Conservation (phyloP, 2,888 invertebrate species). For the Pyrrhosoma nymphula region DNA sequence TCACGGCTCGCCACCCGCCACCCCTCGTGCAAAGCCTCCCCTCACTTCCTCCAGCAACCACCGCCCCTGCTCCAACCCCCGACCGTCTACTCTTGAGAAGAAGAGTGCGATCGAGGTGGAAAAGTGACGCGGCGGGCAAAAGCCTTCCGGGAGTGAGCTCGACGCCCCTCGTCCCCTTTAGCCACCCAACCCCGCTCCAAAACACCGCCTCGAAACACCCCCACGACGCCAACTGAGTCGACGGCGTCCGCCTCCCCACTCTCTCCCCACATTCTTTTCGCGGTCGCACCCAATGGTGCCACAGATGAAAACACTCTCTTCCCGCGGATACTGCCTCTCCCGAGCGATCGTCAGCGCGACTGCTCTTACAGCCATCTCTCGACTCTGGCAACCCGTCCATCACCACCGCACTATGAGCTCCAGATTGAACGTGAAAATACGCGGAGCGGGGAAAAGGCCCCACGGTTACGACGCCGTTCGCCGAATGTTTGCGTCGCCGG, state of each 20-base stretch:
- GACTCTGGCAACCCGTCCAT: neutral
- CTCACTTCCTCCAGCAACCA: too few relatives aligned
- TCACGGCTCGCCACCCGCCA: slow-evolving; percentile 23
- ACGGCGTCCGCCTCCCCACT: neutral
- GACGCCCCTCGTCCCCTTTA: too few relatives aligned
- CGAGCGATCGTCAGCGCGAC: neutral
- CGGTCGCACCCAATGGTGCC: neutral
- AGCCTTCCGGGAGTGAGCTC: neutral
- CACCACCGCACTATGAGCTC: neutral
- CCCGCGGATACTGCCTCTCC: neutral
- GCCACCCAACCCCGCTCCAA: neutral
- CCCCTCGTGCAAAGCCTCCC: too few relatives aligned
- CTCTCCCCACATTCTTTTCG: neutral
- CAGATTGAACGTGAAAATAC: neutral
- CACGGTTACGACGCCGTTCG: neutral
- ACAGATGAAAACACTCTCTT: neutral
- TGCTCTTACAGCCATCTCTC: neutral
- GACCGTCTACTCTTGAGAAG: neutral
- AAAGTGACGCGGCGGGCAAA: slow-evolving; percentile 17
- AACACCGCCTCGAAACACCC: neutral
- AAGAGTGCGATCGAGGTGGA: neutral
- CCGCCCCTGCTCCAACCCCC: neutral
- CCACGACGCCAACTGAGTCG: neutral
- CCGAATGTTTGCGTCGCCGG: neutral
- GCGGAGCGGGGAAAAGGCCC: neutral